phyloP scores from a whole-genome alignment of 1,140 invertebrate species.

The Meloidogyne hapla region DNA sequence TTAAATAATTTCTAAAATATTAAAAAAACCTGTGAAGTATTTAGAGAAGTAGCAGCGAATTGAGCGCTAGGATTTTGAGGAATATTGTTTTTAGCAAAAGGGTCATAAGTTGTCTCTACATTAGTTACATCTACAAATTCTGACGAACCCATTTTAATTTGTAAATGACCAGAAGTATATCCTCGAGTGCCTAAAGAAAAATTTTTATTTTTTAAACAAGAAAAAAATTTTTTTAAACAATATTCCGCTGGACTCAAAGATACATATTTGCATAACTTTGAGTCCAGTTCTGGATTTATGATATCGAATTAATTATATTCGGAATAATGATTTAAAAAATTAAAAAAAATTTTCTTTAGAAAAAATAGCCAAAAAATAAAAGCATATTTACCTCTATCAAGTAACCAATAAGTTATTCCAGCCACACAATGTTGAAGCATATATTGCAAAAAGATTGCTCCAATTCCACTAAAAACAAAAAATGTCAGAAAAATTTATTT shows the following conservation, averaged over 20 bases:
- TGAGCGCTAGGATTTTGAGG: slow-evolving; percentile 33
- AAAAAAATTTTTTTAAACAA: no score
- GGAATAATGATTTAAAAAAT: no score
- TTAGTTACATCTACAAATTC: background rate
- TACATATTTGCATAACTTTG: no score
- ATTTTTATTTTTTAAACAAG: no score
- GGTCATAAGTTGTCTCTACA: background rate
- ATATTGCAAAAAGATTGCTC: slow-evolving; percentile 47
- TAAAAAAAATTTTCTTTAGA: no score
- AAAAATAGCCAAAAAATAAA: no score
- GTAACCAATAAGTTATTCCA: slow-evolving; percentile 17
- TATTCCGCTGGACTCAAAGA: no score
- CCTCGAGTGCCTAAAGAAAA: background rate
- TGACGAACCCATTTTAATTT: background rate
- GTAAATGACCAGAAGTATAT: background rate
- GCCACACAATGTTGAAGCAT: slow-evolving; percentile 43
- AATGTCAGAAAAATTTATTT: background rate
- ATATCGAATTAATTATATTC: no score
- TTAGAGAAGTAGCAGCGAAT: slow-evolving; percentile 30
- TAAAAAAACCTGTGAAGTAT: background rate
- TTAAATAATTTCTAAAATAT: background rate
- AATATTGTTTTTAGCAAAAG: background rate
- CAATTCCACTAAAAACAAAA: slow-evolving; percentile 40
- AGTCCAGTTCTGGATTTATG: no score
- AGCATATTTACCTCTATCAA: slow-evolving; percentile 27